Percentiles rank a stretch among this genome's conserved stretches.
These are phyloP conservation scores for Frankliniella fusca DNA, from an alignment of 2,888 invertebrate species.

Conservation along the genomic window DNA sequence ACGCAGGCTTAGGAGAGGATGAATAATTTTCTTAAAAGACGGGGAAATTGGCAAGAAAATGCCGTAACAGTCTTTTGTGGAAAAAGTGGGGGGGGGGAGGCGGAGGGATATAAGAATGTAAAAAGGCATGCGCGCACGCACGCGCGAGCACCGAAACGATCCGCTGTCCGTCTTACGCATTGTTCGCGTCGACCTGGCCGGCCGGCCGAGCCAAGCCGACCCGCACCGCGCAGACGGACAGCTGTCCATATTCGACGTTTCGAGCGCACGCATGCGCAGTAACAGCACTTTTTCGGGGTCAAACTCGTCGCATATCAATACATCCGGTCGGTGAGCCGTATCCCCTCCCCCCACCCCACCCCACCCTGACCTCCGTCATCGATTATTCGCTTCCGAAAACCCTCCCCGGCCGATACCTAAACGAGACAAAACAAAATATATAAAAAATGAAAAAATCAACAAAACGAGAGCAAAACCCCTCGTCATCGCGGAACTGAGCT, in stretches of 20 bases:
- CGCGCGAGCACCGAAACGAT: neutral
- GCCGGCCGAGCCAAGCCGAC: too few species aligned
- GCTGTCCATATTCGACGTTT: neutral
- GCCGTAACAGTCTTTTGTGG: slow-evolving; percentile 10
- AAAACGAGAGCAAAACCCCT: neutral
- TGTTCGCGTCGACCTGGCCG: too few species aligned
- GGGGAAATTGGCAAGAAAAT: slow-evolving; percentile 18
- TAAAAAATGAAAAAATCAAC: neutral
- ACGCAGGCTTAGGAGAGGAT: neutral
- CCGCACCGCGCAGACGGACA: neutral
- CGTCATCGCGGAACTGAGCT: neutral
- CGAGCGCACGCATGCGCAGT: neutral
- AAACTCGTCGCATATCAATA: neutral
- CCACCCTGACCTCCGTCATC: neutral
- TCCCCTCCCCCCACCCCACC: neutral
- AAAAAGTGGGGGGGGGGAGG: neutral
- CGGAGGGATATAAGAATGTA: neutral
- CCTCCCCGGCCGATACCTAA: neutral
- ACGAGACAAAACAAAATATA: neutral
- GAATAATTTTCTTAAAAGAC: slow-evolving; percentile 24
- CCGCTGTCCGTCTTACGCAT: neutral
- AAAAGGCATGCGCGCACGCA: neutral
- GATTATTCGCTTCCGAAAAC: neutral
- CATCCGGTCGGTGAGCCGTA: neutral
- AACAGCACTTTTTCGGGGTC: neutral